Base-by-base conservation (phyloP, 2,888 invertebrate species). In the Hypomecis punctinalis region DNA sequence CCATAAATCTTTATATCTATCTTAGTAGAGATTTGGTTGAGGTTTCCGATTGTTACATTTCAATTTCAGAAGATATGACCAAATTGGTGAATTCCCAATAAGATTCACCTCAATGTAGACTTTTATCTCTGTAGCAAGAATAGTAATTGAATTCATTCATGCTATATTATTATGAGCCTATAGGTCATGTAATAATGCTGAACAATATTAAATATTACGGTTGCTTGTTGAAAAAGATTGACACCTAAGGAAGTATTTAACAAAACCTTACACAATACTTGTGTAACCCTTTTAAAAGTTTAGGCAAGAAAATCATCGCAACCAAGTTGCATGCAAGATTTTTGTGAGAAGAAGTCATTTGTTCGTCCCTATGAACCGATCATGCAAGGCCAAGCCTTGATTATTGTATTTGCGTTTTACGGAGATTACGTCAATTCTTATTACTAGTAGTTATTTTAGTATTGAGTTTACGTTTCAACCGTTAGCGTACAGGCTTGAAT, bases 321-420 rank as follows among this genome's bases (percentile, higher is more conserved):
- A 82, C 80, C 78, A 76, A 73, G 79, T 74, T 77, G 71, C 72
- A 73, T 63, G 52, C 42, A 6, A 47, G 8, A 39, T 13, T 53
- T 63, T 74, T 71, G 68, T 68, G 78, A 74, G 76, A 87, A 84
- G 83, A 87, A 84, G 83, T 76, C 75, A 6, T 9, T 7, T 40
- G 40, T 40, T 8, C 8, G 81, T 83, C 81, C 80, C 78, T 80
- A 85, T 81, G 88, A 84, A 85, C 82, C 81, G 77, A 88, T 85
- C 88, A 88, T 86, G 88, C 88, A 76, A 90, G 86, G 84, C 72
- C 82, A 77, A 79, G 82, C 76, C 77, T 81, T 78, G 85, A 84
- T 85, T 83, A 86, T 70, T 66, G 62, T 62, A 68, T 75, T 73
- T 75, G 82, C 61, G 53, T 60, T 83, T 83, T 84, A 84, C 84